A percentile compares a stretch with the other conserved stretches of the same genome.
Evolutionary conservation across 23 tunicate genomes (phyloP).

Genomic region (Botrylloides violaceus): DNA sequence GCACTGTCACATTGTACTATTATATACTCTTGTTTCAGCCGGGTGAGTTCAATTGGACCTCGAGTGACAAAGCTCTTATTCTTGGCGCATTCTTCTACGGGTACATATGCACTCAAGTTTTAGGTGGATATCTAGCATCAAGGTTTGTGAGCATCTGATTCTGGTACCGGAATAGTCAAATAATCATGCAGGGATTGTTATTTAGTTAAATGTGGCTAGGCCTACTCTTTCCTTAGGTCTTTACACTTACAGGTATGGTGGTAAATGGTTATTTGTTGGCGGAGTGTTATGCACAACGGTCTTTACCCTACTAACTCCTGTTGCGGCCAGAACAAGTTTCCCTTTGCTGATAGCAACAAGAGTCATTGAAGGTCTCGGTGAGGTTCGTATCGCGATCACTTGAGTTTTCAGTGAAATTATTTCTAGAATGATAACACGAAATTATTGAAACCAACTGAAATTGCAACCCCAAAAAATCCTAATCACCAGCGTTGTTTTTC

Average conservation of each 20-base stretch:
- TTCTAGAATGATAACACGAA: no score
- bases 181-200: no score
- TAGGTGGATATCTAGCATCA: conserved; percentile 26
- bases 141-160: no score
- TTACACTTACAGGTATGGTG: conserved; percentile 74
- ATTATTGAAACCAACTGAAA: no score
- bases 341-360: conserved; percentile 71
- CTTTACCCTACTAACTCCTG: conserved; percentile 75
- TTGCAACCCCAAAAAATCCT: no score
- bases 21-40: not conserved
- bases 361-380: conserved; percentile 91
- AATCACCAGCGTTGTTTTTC: no score
- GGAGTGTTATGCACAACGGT: conserved; percentile 91
- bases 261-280: conserved; percentile 61
- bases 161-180: no score
- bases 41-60: conserved; percentile 33
- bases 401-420: no score
- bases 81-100: conserved; percentile 38
- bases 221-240: no score
- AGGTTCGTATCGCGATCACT: no score
- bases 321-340: conserved; percentile 83
- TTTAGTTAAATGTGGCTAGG: no score
- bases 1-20: no score
- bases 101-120: conserved; percentile 27
- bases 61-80: conserved; percentile 15